These are phyloP conservation scores for Capra hircus DNA, from an alignment of 2,113 vertebrate species.

Conservation along the genomic window DNA sequence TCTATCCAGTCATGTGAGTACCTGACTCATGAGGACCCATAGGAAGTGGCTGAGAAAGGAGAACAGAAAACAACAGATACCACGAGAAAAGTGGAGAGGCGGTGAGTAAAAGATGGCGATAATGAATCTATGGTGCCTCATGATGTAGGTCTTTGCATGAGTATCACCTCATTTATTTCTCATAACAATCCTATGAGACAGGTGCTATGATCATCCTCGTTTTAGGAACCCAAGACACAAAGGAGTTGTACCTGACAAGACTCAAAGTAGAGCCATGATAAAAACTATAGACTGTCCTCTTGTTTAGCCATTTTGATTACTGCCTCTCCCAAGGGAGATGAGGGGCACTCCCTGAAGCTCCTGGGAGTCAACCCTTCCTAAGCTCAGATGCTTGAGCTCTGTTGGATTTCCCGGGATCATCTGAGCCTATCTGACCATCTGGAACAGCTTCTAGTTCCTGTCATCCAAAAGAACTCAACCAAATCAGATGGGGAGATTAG, in stretches of 20 bases:
- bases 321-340: background rate
- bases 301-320: background rate
- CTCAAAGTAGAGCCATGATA: background rate
- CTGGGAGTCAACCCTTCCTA: background rate
- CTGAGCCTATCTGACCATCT: background rate
- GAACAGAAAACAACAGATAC: background rate
- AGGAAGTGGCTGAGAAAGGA: background rate
- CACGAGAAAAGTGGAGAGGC: background rate
- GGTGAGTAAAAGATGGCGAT: background rate
- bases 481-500: background rate
- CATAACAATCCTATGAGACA: background rate
- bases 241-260: background rate
- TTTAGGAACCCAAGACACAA: background rate
- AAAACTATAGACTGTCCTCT: background rate
- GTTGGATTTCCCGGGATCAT: background rate
- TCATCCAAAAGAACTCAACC: background rate
- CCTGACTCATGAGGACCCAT: background rate
- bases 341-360: background rate
- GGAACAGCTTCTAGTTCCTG: background rate
- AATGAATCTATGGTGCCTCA: background rate
- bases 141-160: background rate
- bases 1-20: fast-evolving
- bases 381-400: background rate
- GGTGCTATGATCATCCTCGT: background rate
- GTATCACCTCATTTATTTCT: background rate